phyloP scores from a whole-genome alignment of 2,113 vertebrate genomes.

The Condylura cristata region DNA sequence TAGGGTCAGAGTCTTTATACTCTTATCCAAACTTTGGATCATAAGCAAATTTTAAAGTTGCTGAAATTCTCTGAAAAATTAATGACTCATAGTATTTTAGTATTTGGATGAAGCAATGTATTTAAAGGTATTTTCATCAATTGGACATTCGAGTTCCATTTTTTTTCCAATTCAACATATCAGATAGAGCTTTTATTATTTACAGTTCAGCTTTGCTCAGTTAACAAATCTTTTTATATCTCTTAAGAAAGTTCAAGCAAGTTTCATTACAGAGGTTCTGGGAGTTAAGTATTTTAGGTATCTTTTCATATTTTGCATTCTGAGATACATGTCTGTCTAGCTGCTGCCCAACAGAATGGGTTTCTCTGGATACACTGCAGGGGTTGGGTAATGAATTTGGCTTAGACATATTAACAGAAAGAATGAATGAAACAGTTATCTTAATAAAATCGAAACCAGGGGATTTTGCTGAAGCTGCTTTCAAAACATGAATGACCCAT shows the following conservation, averaged over 20 bases:
- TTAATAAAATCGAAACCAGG: slow-evolving; percentile 70
- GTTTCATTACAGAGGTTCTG: background rate
- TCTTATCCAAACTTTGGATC: background rate
- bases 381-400: background rate
- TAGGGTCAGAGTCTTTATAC: background rate
- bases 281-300: background rate
- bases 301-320: background rate
- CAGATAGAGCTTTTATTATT: background rate
- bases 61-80: slow-evolving; percentile 23
- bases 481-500: slow-evolving; percentile 62
- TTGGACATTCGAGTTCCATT: background rate
- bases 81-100: background rate
- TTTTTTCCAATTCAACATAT: background rate
- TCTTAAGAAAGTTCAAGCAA: slow-evolving; percentile 1
- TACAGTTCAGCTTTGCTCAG: background rate
- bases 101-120: background rate
- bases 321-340: background rate
- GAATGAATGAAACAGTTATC: slow-evolving; percentile 65
- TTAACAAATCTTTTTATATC: background rate
- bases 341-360: background rate
- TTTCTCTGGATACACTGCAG: background rate
- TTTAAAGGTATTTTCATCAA: background rate
- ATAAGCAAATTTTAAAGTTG: background rate
- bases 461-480: slow-evolving; percentile 72
- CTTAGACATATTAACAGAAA: slow-evolving; percentile 31